A percentile compares a stretch with the other conserved stretches of the same genome.
These are phyloP conservation scores for Benitochromis conjunctus DNA, from an alignment of 2,113 vertebrate species.

Conservation along the genomic window DNA sequence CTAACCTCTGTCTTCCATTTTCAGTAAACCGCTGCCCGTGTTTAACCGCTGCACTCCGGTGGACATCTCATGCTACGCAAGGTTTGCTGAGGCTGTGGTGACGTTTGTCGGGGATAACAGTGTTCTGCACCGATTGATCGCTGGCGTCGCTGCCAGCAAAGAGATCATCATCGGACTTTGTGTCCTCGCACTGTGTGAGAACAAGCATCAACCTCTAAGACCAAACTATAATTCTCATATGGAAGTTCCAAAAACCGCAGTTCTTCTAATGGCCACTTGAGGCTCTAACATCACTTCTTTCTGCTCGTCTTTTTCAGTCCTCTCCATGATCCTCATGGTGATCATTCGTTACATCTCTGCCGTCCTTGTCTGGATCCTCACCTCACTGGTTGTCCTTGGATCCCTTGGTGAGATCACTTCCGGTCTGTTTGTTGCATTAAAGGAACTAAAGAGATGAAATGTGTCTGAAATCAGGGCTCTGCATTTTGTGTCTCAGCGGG, in stretches of 20 bases:
- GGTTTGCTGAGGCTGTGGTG: conserved; percentile 95
- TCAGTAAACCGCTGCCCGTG: conserved; percentile 87
- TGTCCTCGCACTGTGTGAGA: conserved; percentile 93
- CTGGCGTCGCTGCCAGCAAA: conserved; percentile 94
- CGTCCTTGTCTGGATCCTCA: conserved; percentile 95
- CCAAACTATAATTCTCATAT: neutral
- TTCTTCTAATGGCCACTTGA: neutral
- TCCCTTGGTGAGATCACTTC: conserved; percentile 86
- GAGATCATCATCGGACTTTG: conserved; percentile 99
- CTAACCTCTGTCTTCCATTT: neutral
- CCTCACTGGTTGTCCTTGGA: conserved; percentile 86
- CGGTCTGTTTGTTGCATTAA: neutral
- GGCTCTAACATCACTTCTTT: neutral
- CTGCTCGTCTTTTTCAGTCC: conserved; percentile 69
- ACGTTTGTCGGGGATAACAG: conserved; percentile 96
- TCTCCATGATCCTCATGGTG: conserved; percentile 97
- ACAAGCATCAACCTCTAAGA: neutral
- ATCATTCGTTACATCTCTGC: conserved; percentile 98
- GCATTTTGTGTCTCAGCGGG: conserved; percentile 74
- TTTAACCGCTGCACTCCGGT: conserved; percentile 98
- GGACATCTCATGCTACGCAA: conserved; percentile 94
- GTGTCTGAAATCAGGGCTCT: neutral
- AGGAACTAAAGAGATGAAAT: neutral
- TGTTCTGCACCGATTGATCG: conserved; percentile 93
- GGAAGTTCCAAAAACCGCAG: neutral